phyloP scores from a whole-genome alignment of 1,140 invertebrate species.

The Chironomus striatipennis region DNA sequence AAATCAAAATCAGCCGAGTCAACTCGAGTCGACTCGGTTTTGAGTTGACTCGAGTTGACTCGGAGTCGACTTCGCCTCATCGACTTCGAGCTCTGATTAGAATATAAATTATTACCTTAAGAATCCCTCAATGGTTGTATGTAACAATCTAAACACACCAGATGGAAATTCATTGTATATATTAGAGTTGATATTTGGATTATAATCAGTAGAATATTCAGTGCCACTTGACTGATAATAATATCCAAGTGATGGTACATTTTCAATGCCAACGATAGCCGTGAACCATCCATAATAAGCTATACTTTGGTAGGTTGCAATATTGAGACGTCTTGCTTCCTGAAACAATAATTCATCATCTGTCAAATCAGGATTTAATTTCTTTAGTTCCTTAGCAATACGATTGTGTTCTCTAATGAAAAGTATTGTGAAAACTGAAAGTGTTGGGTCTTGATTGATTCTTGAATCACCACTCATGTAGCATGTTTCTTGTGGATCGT shows the following conservation, averaged over 20 bases:
- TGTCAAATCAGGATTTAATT: slow-evolving; percentile 58
- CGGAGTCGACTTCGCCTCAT: too few relatives aligned
- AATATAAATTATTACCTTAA: too few relatives aligned
- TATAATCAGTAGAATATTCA: slow-evolving; percentile 74
- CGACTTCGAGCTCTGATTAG: too few relatives aligned
- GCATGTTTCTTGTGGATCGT: background rate
- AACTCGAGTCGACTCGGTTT: too few relatives aligned
- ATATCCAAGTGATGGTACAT: slow-evolving; percentile 54
- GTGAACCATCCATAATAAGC: slow-evolving; percentile 75
- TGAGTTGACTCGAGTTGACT: too few relatives aligned
- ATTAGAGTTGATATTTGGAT: slow-evolving; percentile 64
- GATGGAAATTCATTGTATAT: slow-evolving; percentile 77
- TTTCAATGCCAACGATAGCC: slow-evolving; percentile 47
- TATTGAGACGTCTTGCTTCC: slow-evolving; percentile 69
- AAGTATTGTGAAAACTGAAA: slow-evolving; percentile 72
- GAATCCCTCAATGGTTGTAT: slow-evolving; percentile 68
- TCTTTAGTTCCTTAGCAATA: slow-evolving; percentile 53
- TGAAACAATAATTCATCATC: slow-evolving; percentile 70
- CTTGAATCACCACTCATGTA: slow-evolving; percentile 55
- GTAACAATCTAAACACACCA: slow-evolving; percentile 81
- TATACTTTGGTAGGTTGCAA: slow-evolving; percentile 74
- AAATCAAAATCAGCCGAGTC: too few relatives aligned
- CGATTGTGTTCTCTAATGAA: slow-evolving; percentile 86
- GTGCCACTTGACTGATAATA: slow-evolving; percentile 27
- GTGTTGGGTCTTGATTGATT: slow-evolving; percentile 77